phyloP scores from a whole-genome alignment of 2,797 vertebrate genomes.

The Fratercula arctica region DNA sequence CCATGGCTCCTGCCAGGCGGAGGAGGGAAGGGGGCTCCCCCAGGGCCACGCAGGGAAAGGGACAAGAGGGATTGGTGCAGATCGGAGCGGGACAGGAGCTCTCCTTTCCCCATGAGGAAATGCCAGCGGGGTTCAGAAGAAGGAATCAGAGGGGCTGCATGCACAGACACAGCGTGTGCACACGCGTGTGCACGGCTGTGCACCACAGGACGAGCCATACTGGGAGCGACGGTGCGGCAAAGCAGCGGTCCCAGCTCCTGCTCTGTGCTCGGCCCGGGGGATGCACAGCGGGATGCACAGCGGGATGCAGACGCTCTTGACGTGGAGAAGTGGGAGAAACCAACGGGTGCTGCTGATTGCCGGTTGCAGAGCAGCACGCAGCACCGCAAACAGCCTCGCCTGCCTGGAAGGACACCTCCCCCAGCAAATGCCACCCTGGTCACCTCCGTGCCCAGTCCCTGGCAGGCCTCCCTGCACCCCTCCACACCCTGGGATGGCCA shows the following conservation, averaged over 20 bases:
- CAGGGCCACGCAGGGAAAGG: rapidly evolving
- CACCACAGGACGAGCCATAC: rapidly evolving
- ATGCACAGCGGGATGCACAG: background rate
- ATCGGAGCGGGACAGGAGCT: rapidly evolving
- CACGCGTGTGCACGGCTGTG: rapidly evolving
- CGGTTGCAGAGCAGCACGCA: background rate
- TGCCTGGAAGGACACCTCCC: background rate
- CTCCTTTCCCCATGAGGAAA: rapidly evolving
- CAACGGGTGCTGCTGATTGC: background rate
- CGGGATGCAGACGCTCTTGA: background rate
- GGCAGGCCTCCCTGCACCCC: background rate
- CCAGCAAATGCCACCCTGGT: background rate
- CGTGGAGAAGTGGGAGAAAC: background rate
- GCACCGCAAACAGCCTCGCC: background rate
- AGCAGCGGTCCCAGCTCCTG: background rate
- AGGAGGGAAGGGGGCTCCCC: background rate
- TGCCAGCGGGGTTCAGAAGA: rapidly evolving
- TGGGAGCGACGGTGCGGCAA: background rate
- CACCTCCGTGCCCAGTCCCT: rapidly evolving
- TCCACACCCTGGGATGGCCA: background rate
- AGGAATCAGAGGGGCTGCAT: background rate
- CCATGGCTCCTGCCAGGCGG: rapidly evolving
- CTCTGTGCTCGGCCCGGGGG: background rate
- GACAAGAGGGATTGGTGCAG: rapidly evolving
- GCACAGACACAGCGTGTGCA: rapidly evolving